phyloP scores from a whole-genome alignment of 1,140 invertebrate species.

The Euwallacea fornicatus region DNA sequence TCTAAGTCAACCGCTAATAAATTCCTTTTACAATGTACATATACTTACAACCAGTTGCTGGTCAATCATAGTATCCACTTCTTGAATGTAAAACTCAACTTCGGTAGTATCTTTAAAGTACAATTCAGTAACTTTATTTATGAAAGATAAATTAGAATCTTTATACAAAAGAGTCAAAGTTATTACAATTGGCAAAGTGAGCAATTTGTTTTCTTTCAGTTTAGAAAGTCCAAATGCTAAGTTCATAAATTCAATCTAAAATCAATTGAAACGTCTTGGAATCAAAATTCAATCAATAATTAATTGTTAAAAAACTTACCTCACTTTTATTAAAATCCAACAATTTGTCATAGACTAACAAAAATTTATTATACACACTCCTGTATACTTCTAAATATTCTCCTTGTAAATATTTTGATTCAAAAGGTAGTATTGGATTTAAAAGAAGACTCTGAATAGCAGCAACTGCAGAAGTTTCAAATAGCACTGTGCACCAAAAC shows the following conservation, averaged over 20 bases:
- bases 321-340: constrained; percentile 43
- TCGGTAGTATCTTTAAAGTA: constrained; percentile 43
- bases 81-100: constrained; percentile 43
- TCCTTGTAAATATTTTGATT: constrained; percentile 41
- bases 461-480: constrained; percentile 40
- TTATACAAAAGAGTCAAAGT: constrained; percentile 45
- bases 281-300: constrained; percentile 6
- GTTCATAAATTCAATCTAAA: constrained; percentile 49
- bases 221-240: constrained; percentile 41
- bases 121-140: constrained; percentile 40
- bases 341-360: constrained; percentile 42
- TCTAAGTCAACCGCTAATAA: background rate
- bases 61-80: constrained; percentile 44
- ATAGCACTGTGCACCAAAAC: constrained; percentile 49
- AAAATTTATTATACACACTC: constrained; percentile 41
- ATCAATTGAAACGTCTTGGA: constrained; percentile 13
- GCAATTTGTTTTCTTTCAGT: constrained; percentile 43
- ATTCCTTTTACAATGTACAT: background rate
- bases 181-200: constrained; percentile 46
- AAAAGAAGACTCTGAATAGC: constrained; percentile 43
- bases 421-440: constrained; percentile 41
- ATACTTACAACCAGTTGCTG: constrained; percentile 43
- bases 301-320: constrained; percentile 33
- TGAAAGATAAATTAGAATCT: constrained; percentile 42
- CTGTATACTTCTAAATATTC: constrained; percentile 42